These are phyloP conservation scores for Eciton burchellii DNA, from an alignment of 1,140 invertebrate species.

Conservation along the genomic window DNA sequence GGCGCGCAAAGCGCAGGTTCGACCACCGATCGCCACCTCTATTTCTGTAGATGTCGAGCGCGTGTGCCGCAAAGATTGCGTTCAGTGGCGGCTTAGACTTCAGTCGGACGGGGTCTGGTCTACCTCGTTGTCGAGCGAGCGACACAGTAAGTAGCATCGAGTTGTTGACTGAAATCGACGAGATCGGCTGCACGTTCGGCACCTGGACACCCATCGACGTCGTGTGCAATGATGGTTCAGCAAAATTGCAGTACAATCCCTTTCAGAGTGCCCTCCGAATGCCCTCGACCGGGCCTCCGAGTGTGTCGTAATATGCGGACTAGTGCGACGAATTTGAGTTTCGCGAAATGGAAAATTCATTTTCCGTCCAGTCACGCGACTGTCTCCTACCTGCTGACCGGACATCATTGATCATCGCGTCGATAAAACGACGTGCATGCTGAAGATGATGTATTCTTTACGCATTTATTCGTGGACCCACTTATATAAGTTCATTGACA, in stretches of 20 bases:
- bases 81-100: conserved; percentile 77
- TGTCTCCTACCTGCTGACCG: background rate
- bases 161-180: conserved; percentile 59
- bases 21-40: conserved; percentile 62
- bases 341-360: conserved; percentile 5
- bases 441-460: background rate
- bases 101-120: conserved; percentile 75
- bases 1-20: conserved; percentile 37
- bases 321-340: conserved; percentile 15
- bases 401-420: background rate
- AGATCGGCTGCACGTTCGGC: background rate
- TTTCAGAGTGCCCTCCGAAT: background rate
- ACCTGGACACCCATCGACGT: background rate
- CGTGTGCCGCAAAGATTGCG: conserved; percentile 69
- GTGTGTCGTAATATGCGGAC: conserved; percentile 17
- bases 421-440: background rate
- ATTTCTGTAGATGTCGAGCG: conserved; percentile 76
- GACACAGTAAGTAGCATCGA: conserved; percentile 72
- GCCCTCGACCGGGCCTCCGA: background rate
- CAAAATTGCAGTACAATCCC: background rate
- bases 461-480: background rate
- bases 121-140: conserved; percentile 59
- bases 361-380: background rate
- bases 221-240: background rate
- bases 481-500: conserved; percentile 27